A percentile compares a stretch with the other conserved stretches of the same genome.
Conservation (phyloP, 2,113 vertebrate species). For the Rhinoderma darwinii region DNA sequence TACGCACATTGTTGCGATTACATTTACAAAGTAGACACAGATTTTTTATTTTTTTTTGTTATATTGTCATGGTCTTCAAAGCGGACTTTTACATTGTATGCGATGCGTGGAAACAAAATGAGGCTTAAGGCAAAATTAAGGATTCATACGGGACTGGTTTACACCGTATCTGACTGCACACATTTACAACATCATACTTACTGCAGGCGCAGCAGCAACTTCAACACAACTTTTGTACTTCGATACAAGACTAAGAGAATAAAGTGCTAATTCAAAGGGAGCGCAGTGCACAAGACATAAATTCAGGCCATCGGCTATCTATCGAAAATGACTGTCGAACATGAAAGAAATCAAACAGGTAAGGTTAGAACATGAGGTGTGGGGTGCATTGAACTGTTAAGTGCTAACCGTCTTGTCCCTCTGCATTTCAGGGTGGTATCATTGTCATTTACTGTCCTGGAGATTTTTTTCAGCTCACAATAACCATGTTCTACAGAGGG, state of each 20-base stretch:
- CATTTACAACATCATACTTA: not conserved
- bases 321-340: not conserved
- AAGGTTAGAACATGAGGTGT: not conserved
- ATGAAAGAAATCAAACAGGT: not conserved
- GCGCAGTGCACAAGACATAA: not conserved
- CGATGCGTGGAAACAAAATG: not conserved
- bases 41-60: not conserved
- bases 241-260: constrained; percentile 60
- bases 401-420: not conserved
- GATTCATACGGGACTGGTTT: not conserved
- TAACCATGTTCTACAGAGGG: not conserved
- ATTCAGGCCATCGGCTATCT: not conserved
- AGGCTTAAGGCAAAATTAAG: constrained; percentile 18
- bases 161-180: not conserved
- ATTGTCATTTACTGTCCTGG: not conserved
- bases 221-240: not conserved
- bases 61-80: not conserved
- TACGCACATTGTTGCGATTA: not conserved
- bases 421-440: not conserved
- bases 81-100: not conserved
- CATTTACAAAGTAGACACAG: not conserved
- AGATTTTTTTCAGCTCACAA: not conserved
- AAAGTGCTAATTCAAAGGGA: constrained; percentile 70
- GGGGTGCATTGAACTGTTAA: not conserved
- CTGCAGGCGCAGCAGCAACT: not conserved